phyloP scores from a whole-genome alignment of 2,113 vertebrate genomes.

The Sylvietta virens region DNA sequence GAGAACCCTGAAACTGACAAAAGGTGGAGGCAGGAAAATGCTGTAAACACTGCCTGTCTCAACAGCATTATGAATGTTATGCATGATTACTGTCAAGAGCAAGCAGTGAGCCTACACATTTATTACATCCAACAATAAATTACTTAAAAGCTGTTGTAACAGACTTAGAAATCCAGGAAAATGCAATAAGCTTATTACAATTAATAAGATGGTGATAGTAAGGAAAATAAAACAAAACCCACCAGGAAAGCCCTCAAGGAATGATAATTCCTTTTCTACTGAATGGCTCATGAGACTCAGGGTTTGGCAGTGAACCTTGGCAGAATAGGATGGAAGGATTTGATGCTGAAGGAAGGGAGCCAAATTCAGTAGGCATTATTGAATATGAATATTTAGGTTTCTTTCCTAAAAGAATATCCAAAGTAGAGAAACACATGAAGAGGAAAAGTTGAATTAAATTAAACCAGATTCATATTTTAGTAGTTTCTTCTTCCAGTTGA shows the following conservation, averaged over 20 bases:
- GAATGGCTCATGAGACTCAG: neutral
- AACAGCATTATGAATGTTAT: neutral
- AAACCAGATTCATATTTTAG: neutral
- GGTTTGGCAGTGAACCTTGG: neutral
- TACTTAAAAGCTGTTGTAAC: neutral
- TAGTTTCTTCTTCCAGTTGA: neutral
- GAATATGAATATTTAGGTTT: neutral
- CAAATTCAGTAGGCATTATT: neutral
- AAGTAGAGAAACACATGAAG: neutral
- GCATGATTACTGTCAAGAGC: neutral
- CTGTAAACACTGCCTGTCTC: neutral
- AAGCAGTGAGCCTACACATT: neutral
- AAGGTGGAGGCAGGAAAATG: neutral
- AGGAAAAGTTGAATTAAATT: neutral
- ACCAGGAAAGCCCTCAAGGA: neutral
- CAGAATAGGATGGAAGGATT: neutral
- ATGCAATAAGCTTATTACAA: neutral
- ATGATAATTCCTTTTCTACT: neutral
- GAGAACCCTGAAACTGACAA: neutral
- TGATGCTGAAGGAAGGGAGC: neutral
- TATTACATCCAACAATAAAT: neutral
- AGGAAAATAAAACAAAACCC: neutral
- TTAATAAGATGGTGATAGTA: neutral
- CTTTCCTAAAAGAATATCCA: neutral
- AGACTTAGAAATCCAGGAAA: neutral